phyloP scores from a whole-genome alignment of 37 sponge, comb jelly and placozoan genomes.

The Cladorhizidae sp. region DNA sequence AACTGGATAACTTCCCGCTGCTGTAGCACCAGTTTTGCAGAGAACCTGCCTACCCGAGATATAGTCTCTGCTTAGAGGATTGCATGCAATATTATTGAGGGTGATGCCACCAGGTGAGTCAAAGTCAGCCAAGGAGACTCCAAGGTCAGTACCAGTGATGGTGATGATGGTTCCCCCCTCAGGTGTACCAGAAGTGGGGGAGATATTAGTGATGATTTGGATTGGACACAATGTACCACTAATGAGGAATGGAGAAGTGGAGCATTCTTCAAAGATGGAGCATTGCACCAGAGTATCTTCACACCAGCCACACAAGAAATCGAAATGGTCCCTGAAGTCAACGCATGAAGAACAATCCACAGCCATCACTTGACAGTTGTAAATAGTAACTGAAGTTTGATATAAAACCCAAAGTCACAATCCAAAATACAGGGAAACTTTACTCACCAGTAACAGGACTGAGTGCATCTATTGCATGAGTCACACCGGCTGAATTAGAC shows the following conservation, averaged over 20 bases:
- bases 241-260: background rate
- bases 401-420: background rate
- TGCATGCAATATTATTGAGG: constrained; percentile 6
- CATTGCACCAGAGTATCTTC: background rate
- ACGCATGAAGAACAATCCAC: constrained; percentile 47
- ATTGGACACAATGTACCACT: constrained; percentile 14
- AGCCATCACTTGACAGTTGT: constrained; percentile 29
- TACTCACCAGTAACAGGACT: background rate
- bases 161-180: constrained; percentile 69
- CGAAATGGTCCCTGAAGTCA: constrained; percentile 6
- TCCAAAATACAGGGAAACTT: background rate
- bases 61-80: constrained; percentile 15
- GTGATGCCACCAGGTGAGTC: background rate
- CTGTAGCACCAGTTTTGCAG: constrained; percentile 22
- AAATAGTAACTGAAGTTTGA: constrained; percentile 10
- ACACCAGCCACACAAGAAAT: constrained; percentile 67
- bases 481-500: background rate
- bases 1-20: background rate
- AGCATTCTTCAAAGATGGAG: constrained; percentile 15
- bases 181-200: constrained; percentile 61
- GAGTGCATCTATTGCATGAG: background rate
- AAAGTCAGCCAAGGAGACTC: constrained; percentile 33
- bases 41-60: constrained; percentile 18
- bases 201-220: constrained; percentile 46
- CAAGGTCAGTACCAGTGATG: constrained; percentile 76